A percentile compares a stretch with the other conserved stretches of the same genome.
Evolutionary conservation across 2,797 vertebrate species (phyloP).

Genomic region (Cercopithecus neglectus): DNA sequence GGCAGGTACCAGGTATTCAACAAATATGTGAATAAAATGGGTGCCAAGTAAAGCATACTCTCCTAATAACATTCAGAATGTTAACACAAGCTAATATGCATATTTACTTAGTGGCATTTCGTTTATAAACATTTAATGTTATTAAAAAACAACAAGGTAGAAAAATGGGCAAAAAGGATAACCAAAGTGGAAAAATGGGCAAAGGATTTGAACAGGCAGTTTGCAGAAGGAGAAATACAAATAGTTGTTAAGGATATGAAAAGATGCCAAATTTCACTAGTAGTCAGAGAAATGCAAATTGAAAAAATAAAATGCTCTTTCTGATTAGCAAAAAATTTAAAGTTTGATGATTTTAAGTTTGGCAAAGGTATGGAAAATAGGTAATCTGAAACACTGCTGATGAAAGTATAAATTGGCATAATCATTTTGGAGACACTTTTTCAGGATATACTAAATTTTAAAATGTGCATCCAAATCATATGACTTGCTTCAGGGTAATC

Average conservation of each 20-base stretch:
- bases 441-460: not conserved
- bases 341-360: slow-evolving; percentile 2
- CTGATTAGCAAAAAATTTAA: not conserved
- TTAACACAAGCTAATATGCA: not conserved
- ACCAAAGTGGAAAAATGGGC: not conserved
- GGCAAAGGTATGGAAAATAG: not conserved
- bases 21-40: not conserved
- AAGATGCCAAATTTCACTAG: not conserved
- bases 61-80: not conserved
- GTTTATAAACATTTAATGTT: not conserved
- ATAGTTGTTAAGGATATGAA: not conserved
- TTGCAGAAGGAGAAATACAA: not conserved
- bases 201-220: not conserved
- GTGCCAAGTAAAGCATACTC: not conserved
- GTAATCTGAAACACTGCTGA: not conserved
- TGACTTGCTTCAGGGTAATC: slow-evolving; percentile 1
- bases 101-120: not conserved
- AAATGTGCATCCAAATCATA: not conserved
- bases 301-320: slow-evolving; percentile 6
- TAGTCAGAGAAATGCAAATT: not conserved
- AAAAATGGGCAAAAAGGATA: not conserved
- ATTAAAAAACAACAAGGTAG: not conserved
- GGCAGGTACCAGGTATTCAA: not conserved
- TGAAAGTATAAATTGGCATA: not conserved
- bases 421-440: not conserved